phyloP scores from a whole-genome alignment of 1,140 invertebrate species.

The Drosophila lowei region DNA sequence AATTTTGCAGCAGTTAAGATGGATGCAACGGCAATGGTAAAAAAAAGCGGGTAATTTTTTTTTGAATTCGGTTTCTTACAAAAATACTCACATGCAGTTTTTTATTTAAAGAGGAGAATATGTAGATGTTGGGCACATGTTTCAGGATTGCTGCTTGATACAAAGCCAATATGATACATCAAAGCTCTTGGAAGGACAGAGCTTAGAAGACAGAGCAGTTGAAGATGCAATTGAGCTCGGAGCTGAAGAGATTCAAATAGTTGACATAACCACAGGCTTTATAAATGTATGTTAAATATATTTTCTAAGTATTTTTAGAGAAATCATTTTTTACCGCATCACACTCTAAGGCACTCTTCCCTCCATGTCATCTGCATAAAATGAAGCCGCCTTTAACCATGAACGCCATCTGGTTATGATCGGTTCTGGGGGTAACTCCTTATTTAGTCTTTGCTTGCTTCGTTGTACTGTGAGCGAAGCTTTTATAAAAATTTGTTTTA shows the following conservation, averaged over 20 bases:
- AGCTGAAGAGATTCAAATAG: slow-evolving; percentile 86
- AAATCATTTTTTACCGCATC: too few relatives aligned
- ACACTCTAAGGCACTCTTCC: not conserved
- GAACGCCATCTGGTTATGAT: not conserved
- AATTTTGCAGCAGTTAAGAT: slow-evolving; percentile 72
- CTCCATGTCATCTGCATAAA: slow-evolving; percentile 1
- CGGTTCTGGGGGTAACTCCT: not conserved
- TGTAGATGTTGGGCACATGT: slow-evolving; percentile 82
- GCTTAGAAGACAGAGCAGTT: slow-evolving; percentile 84
- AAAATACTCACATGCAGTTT: too few relatives aligned
- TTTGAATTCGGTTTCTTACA: too few relatives aligned
- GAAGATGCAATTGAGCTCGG: slow-evolving; percentile 87
- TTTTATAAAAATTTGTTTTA: not conserved
- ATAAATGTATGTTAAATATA: slow-evolving; percentile 83
- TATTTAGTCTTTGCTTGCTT: not conserved
- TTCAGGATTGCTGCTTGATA: slow-evolving; percentile 85
- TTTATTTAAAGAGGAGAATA: slow-evolving; percentile 34
- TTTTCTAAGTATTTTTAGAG: not conserved
- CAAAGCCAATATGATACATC: slow-evolving; percentile 75
- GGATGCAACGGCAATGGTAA: slow-evolving; percentile 82
- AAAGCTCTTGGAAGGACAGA: slow-evolving; percentile 37
- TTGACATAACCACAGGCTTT: slow-evolving; percentile 78
- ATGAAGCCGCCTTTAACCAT: slow-evolving; percentile 2
- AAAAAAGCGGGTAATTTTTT: slow-evolving; percentile 83
- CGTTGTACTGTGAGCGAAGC: not conserved